Evolutionary conservation across 2,888 invertebrate species (phyloP), one percentile per base, ranked within the genome.

Genomic region (Celastrina argiolus): DNA sequence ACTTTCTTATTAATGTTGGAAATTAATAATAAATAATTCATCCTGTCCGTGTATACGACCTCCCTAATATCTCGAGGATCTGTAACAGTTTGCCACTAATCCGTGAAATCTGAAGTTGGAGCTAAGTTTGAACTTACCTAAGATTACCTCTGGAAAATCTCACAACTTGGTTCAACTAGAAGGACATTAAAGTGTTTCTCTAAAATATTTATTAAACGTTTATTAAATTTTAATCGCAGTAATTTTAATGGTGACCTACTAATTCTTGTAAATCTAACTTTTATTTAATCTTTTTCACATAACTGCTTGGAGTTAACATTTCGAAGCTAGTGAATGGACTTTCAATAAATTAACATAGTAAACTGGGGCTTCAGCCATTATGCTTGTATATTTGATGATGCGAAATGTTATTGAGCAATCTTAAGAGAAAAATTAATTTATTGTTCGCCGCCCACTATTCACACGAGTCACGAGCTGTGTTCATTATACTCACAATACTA

Each of bases 41-140:
- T 31, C 18, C 18, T 39, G 14, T 2, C 61, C 39, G 3, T 61
- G 39, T 39, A 14, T 12, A 63, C 59, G 42, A 61, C 26, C 58
- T 51, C 36, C 8, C 39, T 66, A 67, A 67, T 67, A 68, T 65
- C 66, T 64, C 70, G 64, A 70, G 71, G 74, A 75, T 78, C 76
- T 78, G 73, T 70, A 72, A 76, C 75, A 75, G 76, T 74, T 79
- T 74, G 77, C 78, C 77, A 73, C 78, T 82, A 84, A 83, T 80
- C 83, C 77, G 78, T 71, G 81, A 79, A 81, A 79, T 78, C 80
- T 74, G 75, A 73, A 72, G 75, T 74, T 78, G 72, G 73, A 81
- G 78, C 77, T 81, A 74, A 75, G 75, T 79, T 78, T 67, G 69
- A 75, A 79, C 77, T 78, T 74, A 69, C 73, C 73, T 71, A 74